Conservation (phyloP, 2,888 invertebrate genomes). For the Tanytarsus gracilentus region DNA sequence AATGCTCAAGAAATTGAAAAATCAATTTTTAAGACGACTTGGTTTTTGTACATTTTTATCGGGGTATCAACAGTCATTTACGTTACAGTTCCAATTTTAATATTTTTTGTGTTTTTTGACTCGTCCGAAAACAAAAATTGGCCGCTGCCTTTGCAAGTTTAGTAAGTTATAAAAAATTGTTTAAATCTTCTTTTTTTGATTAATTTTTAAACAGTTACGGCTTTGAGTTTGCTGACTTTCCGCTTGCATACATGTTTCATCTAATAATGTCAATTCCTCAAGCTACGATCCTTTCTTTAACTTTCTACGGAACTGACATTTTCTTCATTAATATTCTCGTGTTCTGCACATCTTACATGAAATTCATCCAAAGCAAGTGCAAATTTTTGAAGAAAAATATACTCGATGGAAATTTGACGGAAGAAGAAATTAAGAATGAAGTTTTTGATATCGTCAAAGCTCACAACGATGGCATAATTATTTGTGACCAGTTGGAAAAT, state of each 20-base stretch:
- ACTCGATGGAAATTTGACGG: background rate
- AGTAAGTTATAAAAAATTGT: background rate
- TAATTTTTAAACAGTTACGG: background rate
- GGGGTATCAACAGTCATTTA: background rate
- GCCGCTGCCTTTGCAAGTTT: background rate
- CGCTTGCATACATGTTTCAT: background rate
- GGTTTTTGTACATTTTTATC: background rate
- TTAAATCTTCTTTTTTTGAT: background rate
- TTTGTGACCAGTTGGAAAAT: background rate
- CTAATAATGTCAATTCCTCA: background rate
- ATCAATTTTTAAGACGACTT: background rate
- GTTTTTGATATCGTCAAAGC: background rate
- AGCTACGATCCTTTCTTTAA: background rate
- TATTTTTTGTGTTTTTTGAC: background rate
- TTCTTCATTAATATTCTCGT: background rate
- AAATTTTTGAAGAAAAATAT: background rate
- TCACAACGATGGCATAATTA: background rate
- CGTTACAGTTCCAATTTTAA: background rate
- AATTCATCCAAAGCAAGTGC: background rate
- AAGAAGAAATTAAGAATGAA: background rate
- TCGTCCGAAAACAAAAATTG: background rate
- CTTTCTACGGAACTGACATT: background rate
- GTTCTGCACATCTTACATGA: background rate
- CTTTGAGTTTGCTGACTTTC: background rate
- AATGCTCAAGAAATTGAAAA: background rate